phyloP scores from a whole-genome alignment of 2,888 invertebrate genomes.

The Bedellia somnulentella region DNA sequence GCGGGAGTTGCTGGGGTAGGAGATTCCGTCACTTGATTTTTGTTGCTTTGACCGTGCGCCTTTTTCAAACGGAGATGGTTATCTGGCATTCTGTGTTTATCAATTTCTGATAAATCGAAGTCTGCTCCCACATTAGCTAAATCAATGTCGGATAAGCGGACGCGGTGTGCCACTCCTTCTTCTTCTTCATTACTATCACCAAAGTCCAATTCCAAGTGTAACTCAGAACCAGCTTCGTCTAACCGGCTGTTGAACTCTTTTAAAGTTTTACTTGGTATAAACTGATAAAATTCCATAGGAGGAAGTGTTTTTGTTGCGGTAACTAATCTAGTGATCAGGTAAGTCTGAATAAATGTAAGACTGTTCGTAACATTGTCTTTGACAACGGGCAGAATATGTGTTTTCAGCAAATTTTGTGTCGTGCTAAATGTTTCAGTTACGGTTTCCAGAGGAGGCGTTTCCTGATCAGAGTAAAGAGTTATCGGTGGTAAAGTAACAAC shows the following conservation, averaged over 20 bases:
- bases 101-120: conserved; percentile 71
- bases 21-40: conserved; percentile 54
- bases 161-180: conserved; percentile 43
- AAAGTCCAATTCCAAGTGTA: conserved; percentile 83
- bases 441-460: conserved; percentile 86
- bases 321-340: conserved; percentile 82
- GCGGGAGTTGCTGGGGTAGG: conserved; percentile 48
- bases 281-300: conserved; percentile 84
- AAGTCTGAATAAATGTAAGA: conserved; percentile 86
- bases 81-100: conserved; percentile 62
- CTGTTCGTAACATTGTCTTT: conserved; percentile 73
- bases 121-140: conserved; percentile 73
- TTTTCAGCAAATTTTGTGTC: conserved; percentile 84
- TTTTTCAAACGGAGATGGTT: conserved; percentile 53
- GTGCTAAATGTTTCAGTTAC: conserved; percentile 90
- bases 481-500: conserved; percentile 83
- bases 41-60: conserved; percentile 41
- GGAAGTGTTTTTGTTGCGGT: conserved; percentile 90
- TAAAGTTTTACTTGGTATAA: conserved; percentile 81
- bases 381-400: conserved; percentile 84
- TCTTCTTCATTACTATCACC: conserved; percentile 76
- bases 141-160: conserved; percentile 69
- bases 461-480: conserved; percentile 72
- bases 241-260: conserved; percentile 87
- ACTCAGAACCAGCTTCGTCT: conserved; percentile 86